Evolutionary conservation across 2,113 vertebrate species (phyloP), one percentile per base, ranked within the genome.

Genomic region (Hemiscyllium ocellatum): DNA sequence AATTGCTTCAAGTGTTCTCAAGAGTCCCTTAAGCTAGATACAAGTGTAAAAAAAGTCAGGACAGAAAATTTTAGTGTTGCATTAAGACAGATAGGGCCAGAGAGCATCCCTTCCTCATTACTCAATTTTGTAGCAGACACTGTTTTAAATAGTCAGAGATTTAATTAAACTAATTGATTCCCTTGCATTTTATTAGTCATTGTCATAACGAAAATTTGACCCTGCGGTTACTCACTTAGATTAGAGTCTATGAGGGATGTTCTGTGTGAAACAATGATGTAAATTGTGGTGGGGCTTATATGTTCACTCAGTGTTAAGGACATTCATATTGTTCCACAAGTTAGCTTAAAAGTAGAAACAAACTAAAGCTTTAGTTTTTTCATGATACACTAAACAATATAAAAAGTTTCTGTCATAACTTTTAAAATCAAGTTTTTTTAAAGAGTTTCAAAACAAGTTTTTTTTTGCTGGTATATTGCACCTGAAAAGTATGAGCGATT

Each of bases 121-220:
- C 97, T 98, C 95, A 97, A 98, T 97, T 98, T 98, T 98, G 97
- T 98, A 97, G 97, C 97, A 97, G 97, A 97, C 98, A 97, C 66
- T 50, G 94, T 95, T 72, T 98, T 98, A 97, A 97, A 96, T 96
- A 97, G 96, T 97, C 97, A 96, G 97, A 97, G 97, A 98, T 98
- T 98, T 98, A 98, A 98, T 99, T 98, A 98, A 98, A 98, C 97
- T 98, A 98, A 99, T 99, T 98, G 98, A 98, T 98, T 97, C 97
- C 96, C 98, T 98, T 98, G 98, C 98, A 98, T 98, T 98, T 97
- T 97, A 98, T 98, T 98, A 97, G 97, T 97, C 97, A 98, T 97
- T 97, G 97, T 98, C 96, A 97, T 98, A 98, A 98, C 97, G 96
- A 97, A 96, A 97, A 97, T 96, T 96, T 98, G 98, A 98, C 97